Percentiles rank a stretch among this genome's conserved stretches.
Conservation (phyloP, 1,140 invertebrate species). For the Chlorops oryzae region DNA sequence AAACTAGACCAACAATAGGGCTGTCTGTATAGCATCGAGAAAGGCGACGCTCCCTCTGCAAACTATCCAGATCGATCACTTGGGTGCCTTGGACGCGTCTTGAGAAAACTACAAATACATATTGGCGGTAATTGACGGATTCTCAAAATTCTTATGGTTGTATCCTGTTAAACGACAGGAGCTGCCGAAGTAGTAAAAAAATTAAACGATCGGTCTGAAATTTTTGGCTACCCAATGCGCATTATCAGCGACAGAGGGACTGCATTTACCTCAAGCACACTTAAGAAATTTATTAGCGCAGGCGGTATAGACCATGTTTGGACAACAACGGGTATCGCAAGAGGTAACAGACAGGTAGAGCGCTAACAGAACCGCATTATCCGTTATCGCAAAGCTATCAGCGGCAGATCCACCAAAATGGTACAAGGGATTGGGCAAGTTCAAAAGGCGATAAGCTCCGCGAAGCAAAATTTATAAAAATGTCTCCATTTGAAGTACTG, state of each 20-base stretch:
- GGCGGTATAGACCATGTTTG: slow-evolving; percentile 19
- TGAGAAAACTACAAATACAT: slow-evolving; percentile 45
- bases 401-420: neutral
- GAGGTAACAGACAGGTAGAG: no score
- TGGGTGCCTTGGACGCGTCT: slow-evolving; percentile 35
- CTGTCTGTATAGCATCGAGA: neutral
- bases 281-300: slow-evolving; percentile 16
- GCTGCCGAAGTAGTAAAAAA: no score
- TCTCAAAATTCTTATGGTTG: slow-evolving; percentile 39
- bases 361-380: no score
- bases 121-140: slow-evolving; percentile 40
- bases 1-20: neutral
- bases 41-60: slow-evolving; percentile 7
- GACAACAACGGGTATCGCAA: slow-evolving; percentile 28
- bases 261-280: slow-evolving; percentile 34
- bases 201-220: no score
- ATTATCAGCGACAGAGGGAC: slow-evolving; percentile 38
- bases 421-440: neutral
- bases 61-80: slow-evolving; percentile 19
- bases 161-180: neutral
- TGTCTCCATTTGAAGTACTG: neutral
- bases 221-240: slow-evolving; percentile 33
- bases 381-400: neutral
- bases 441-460: neutral
- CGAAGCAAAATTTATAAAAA: neutral